phyloP scores from a whole-genome alignment of 1,140 invertebrate species.

The Bombus turneri region DNA sequence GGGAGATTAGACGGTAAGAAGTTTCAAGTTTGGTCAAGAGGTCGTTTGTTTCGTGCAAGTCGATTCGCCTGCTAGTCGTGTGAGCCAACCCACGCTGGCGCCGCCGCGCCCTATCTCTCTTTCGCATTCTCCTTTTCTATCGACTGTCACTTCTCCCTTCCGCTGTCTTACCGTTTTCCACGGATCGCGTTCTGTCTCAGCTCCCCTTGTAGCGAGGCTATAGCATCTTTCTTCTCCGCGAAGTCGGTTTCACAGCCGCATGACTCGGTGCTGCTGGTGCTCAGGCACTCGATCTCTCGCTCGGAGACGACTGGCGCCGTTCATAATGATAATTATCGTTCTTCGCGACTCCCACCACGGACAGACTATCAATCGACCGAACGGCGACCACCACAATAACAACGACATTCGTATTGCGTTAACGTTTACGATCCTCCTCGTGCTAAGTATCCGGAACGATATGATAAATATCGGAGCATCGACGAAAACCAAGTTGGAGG shows the following conservation, averaged over 20 bases:
- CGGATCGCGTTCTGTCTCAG: slow-evolving; percentile 22
- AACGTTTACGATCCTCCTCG: slow-evolving; percentile 29
- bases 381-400: neutral
- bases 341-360: slow-evolving; percentile 54
- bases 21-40: slow-evolving; percentile 72
- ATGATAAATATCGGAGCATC: neutral
- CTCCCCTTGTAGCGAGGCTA: slow-evolving; percentile 39
- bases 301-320: slow-evolving; percentile 74
- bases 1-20: slow-evolving; percentile 20
- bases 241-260: slow-evolving; percentile 46
- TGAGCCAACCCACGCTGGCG: slow-evolving; percentile 79
- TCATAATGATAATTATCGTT: slow-evolving; percentile 78
- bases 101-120: slow-evolving; percentile 74
- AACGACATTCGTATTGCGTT: slow-evolving; percentile 14
- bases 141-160: slow-evolving; percentile 44
- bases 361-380: slow-evolving; percentile 54
- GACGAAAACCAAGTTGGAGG: neutral
- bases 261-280: slow-evolving; percentile 42
- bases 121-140: slow-evolving; percentile 45
- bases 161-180: neutral
- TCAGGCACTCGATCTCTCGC: slow-evolving; percentile 62
- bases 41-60: slow-evolving; percentile 70
- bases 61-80: slow-evolving; percentile 56
- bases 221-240: neutral
- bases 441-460: neutral